Conservation (phyloP, 2,888 invertebrate genomes). For the Lepidonotus clava region DNA sequence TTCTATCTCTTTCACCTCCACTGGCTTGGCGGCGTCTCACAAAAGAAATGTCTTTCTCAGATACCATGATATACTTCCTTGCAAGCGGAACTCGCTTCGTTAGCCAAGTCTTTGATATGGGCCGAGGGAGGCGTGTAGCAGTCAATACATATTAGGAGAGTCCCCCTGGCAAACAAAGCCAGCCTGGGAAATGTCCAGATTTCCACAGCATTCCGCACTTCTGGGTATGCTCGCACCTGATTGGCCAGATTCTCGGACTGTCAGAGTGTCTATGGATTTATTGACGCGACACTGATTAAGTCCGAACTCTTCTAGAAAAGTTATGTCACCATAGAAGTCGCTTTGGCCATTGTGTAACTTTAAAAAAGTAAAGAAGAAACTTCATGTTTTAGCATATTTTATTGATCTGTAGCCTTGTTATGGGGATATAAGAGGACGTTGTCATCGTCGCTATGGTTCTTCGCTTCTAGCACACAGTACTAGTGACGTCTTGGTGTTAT, state of each 20-base stretch:
- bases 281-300: neutral
- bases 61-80: conserved; percentile 5
- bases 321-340: neutral
- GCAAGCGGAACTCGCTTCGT: neutral
- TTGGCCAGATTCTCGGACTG: neutral
- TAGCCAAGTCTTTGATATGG: neutral
- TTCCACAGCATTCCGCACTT: neutral
- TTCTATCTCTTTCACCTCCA: neutral
- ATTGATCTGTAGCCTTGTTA: no score
- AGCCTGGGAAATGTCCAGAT: conserved; percentile 22
- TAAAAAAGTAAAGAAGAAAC: no score
- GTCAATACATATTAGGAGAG: conserved; percentile 10
- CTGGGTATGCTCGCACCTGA: neutral
- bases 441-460: no score
- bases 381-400: no score
- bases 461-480: no score
- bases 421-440: no score
- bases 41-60: neutral
- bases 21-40: neutral
- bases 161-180: conserved; percentile 1
- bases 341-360: neutral
- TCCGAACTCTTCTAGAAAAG: neutral
- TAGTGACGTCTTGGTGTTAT: no score
- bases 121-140: neutral
- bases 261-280: neutral